A percentile compares a stretch with the other conserved stretches of the same genome.
phyloP scores from a whole-genome alignment of 2,113 vertebrate genomes.

The Rhinogobius similis region DNA sequence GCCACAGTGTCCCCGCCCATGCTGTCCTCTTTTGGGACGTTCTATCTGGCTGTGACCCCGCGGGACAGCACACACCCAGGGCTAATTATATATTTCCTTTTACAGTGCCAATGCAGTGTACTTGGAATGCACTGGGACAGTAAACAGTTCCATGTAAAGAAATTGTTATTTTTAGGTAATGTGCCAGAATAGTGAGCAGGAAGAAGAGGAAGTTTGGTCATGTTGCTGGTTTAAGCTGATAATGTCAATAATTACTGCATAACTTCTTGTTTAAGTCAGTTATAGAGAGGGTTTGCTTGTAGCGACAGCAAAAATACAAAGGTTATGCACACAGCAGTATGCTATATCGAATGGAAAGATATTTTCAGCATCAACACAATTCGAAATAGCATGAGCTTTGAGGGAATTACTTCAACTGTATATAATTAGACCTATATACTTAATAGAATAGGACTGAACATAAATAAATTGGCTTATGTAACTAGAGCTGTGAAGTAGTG shows the following conservation, averaged over 20 bases:
- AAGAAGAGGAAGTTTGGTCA: not conserved
- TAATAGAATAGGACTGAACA: not conserved
- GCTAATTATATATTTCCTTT: conserved; percentile 54
- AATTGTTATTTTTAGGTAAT: conserved; percentile 1
- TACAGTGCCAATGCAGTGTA: no score
- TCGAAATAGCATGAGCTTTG: not conserved
- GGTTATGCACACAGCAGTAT: not conserved
- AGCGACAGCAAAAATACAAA: not conserved
- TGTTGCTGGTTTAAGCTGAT: not conserved
- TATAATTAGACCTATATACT: no score
- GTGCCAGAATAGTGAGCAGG: conserved; percentile 1
- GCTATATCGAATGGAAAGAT: not conserved
- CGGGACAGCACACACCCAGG: conserved; percentile 58
- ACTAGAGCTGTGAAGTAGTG: not conserved
- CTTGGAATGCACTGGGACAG: not conserved
- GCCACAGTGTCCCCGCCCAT: conserved; percentile 33
- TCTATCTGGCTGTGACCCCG: conserved; percentile 59
- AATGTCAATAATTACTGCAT: not conserved
- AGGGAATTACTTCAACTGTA: not conserved
- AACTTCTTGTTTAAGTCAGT: not conserved
- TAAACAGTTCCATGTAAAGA: not conserved
- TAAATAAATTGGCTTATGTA: not conserved
- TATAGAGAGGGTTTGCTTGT: not conserved
- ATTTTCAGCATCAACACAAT: not conserved
- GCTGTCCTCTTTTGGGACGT: conserved; percentile 30